Evolutionary conservation across 2,113 vertebrate genomes (phyloP).

Genomic region (Fulmarus glacialis): DNA sequence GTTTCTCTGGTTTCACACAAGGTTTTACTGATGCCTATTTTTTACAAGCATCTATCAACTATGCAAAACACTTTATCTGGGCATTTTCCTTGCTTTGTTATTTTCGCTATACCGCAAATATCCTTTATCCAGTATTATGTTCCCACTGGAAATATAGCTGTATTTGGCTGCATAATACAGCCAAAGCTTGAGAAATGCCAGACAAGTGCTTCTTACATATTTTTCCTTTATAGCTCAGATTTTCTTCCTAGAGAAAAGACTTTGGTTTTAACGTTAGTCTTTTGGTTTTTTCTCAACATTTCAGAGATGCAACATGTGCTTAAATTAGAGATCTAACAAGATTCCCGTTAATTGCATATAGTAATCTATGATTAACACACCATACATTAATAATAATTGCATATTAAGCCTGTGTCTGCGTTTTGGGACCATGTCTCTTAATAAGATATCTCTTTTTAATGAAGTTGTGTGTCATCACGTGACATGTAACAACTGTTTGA

Average conservation of each 20-base stretch:
- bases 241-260: background rate
- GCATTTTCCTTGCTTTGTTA: background rate
- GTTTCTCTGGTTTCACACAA: background rate
- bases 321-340: background rate
- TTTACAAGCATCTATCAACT: background rate
- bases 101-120: background rate
- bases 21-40: background rate
- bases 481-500: background rate
- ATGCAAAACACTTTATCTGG: background rate
- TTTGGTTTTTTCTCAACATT: background rate
- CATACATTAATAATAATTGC: background rate
- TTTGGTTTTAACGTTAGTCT: background rate
- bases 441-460: background rate
- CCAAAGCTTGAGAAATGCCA: background rate
- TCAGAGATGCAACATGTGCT: background rate
- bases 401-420: accelerated
- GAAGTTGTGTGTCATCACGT: background rate
- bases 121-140: background rate
- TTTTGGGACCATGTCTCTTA: background rate
- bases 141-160: background rate
- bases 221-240: background rate
- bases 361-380: background rate
- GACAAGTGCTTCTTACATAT: background rate
- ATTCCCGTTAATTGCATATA: background rate
- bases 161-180: background rate